Percentiles rank a stretch among this genome's conserved stretches.
phyloP scores from a whole-genome alignment of 53 echinoderm and acorn worm genomes.

The Temnopleurus reevesii region DNA sequence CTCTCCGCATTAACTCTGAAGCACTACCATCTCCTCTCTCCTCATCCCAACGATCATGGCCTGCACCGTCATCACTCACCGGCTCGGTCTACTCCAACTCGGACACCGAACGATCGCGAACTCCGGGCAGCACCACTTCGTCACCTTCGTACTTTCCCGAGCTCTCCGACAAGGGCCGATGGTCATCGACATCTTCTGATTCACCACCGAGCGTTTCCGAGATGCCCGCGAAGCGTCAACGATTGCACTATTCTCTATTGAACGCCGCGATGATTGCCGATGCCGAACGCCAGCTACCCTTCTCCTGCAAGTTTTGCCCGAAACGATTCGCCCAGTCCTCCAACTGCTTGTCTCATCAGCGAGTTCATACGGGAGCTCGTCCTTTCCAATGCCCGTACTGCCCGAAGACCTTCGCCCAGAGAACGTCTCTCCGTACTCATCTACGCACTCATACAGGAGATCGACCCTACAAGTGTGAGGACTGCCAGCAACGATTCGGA shows the following conservation, averaged over 20 bases:
- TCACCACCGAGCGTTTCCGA: background rate
- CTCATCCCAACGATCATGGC: background rate
- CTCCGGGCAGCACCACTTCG: background rate
- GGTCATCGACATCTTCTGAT: background rate
- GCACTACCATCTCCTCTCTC: background rate
- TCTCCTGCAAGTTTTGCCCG: constrained; percentile 22
- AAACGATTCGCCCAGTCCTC: constrained; percentile 41
- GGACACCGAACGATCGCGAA: background rate
- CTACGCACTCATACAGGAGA: constrained; percentile 55
- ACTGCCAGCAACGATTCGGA: constrained; percentile 47
- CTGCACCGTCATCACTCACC: background rate
- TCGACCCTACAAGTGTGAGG: constrained; percentile 33
- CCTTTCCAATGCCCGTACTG: constrained; percentile 44
- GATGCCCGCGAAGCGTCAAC: background rate
- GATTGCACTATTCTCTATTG: background rate
- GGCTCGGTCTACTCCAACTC: constrained; percentile 8
- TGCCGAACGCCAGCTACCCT: background rate
- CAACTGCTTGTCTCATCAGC: constrained; percentile 18
- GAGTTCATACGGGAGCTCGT: constrained; percentile 40
- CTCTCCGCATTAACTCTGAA: background rate
- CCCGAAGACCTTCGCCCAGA: constrained; percentile 51
- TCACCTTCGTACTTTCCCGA: background rate
- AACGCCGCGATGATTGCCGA: background rate
- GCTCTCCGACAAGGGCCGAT: background rate
- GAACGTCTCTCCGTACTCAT: constrained; percentile 57